Evolutionary conservation across 1,140 invertebrate genomes (phyloP), one percentile per base, ranked within the genome.

Genomic region (Theocolax elegans): DNA sequence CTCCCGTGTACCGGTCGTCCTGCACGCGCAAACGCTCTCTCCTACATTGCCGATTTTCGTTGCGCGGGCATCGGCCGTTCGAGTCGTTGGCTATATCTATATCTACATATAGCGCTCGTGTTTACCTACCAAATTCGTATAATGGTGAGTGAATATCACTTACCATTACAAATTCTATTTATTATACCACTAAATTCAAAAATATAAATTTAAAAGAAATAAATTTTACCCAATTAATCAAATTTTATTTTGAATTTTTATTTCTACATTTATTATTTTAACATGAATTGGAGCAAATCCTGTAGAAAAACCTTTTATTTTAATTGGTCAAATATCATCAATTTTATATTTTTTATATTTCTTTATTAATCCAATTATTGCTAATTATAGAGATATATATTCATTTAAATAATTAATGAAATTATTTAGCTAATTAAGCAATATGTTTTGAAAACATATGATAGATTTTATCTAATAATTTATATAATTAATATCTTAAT

Each of bases 241-340:
- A 89, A 78, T 87, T 74, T 71, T 87, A 83, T 89, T 90, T 83
- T 90, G 88, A 88, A 65, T 73, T 59, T 81, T 89, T 79, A 48
- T 88, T 62, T 77, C 71, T 19, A 86, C 79, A 74, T 75, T 89
- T 58, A 82, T 90, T 74, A 74, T 91, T 78, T 80, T 91, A 85
- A 91, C 89, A 12, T 91, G 90, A 90, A 87, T 90, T 84, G 90
- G 90, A 76, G 87, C 87, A 0, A 86, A 86, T 77, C 87, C 88
- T 15, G 88, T 90, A 25, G 89, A 91, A 87, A 77, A 82, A 44
- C 90, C 89, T 64, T 90, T 85, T 83, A 87, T 90, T 80, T 62
- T 87, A 72, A 83, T 85, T 74, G 86, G 88, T 40, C 87, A 90
- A 89, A 80, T 90, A 73, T 77, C 89, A 78, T 89, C 88, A 48